These are phyloP conservation scores for Oscheius sp. DNA, from an alignment of 2,888 invertebrate genomes.

Conservation along the genomic window DNA sequence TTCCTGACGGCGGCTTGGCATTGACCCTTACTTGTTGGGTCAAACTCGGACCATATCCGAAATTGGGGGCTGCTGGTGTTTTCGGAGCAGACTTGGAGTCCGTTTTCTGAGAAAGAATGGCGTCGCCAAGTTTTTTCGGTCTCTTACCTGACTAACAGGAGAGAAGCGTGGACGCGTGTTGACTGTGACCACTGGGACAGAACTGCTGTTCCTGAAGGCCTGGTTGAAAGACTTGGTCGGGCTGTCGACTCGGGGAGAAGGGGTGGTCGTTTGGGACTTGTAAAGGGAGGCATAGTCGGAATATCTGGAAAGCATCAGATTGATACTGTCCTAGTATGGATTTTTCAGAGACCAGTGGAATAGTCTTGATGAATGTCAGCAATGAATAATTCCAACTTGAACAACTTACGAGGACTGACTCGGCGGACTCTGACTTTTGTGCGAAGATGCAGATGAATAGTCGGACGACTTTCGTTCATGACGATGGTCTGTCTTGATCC, in stretches of 20 bases:
- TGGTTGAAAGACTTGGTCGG: slow-evolving; percentile 16
- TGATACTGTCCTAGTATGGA: too few species aligned
- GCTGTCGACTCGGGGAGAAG: slow-evolving; percentile 23
- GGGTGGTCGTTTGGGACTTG: slow-evolving; percentile 29
- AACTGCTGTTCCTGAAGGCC: slow-evolving; percentile 25
- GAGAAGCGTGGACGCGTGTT: slow-evolving; percentile 22
- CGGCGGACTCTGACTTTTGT: slow-evolving; percentile 35
- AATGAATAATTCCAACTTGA: too few species aligned
- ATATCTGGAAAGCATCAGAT: slow-evolving; percentile 16
- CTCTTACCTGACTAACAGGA: slow-evolving; percentile 9
- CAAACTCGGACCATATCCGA: slow-evolving; percentile 27
- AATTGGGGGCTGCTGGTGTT: slow-evolving; percentile 9
- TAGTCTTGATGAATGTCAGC: too few species aligned
- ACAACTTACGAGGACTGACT: slow-evolving; percentile 33
- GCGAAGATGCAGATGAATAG: slow-evolving; percentile 39
- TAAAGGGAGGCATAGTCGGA: slow-evolving; percentile 40
- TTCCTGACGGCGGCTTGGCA: slow-evolving; percentile 31
- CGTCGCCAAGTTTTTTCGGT: background rate
- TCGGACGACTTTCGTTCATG: slow-evolving; percentile 38
- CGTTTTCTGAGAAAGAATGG: background rate
- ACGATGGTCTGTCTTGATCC: slow-evolving; percentile 15
- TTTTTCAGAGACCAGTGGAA: too few species aligned
- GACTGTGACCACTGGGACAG: slow-evolving; percentile 25
- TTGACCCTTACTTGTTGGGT: slow-evolving; percentile 37
- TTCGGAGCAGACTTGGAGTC: slow-evolving; percentile 11